These are phyloP conservation scores for Psophia crepitans DNA, from an alignment of 2,113 vertebrate species.

Conservation along the genomic window DNA sequence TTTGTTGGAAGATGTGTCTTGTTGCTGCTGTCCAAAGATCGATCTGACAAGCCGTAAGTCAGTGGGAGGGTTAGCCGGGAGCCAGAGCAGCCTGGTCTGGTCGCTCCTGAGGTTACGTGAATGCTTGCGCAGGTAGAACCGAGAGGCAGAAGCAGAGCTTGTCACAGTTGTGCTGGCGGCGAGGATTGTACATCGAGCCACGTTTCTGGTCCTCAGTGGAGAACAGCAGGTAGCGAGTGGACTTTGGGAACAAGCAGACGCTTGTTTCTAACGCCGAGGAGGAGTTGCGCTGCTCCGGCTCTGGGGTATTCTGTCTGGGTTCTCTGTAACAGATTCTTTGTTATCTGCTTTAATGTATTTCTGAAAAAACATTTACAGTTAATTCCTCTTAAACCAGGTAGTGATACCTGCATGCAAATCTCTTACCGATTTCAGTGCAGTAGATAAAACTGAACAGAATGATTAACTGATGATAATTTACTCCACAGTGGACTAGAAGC, in stretches of 20 bases:
- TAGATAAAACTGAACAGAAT: background rate
- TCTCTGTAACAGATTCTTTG: background rate
- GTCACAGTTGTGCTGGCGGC: background rate
- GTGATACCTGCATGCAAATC: background rate
- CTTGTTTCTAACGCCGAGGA: background rate
- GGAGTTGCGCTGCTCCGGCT: background rate
- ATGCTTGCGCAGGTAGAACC: background rate
- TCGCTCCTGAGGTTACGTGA: background rate
- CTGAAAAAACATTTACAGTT: background rate
- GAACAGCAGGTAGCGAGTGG: background rate
- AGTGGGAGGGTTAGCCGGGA: background rate
- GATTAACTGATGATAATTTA: background rate
- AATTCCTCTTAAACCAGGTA: background rate
- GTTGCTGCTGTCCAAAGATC: background rate
- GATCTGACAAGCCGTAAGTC: background rate
- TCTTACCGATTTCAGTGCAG: background rate
- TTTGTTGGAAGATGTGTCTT: background rate
- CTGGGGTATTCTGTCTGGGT: background rate
- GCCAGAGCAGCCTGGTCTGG: background rate
- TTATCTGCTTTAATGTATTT: background rate
- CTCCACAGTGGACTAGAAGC: background rate
- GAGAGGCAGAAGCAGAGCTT: background rate
- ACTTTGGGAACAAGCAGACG: background rate
- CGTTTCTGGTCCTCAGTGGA: background rate
- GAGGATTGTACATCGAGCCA: rapidly evolving